phyloP scores from a whole-genome alignment of 2,888 invertebrate genomes.

The Tillus elongatus region DNA sequence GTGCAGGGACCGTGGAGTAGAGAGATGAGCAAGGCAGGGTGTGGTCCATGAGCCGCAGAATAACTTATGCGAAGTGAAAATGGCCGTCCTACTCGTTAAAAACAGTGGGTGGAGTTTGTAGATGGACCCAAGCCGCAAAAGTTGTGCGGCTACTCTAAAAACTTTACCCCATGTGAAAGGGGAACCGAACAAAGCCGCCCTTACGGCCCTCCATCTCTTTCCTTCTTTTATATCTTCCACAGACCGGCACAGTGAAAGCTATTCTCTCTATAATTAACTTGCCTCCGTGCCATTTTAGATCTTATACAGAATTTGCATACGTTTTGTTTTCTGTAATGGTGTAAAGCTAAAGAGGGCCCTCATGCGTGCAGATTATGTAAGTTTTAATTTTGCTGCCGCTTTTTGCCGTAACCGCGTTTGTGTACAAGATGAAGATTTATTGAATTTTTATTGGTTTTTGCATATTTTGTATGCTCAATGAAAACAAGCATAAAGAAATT shows the following conservation, averaged over 20 bases:
- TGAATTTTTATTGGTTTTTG: conserved; percentile 27
- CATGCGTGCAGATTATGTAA: conserved; percentile 35
- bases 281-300: conserved; percentile 36
- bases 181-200: conserved; percentile 32
- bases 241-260: conserved; percentile 35
- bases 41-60: conserved; percentile 34
- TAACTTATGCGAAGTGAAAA: conserved; percentile 44
- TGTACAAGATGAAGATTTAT: conserved; percentile 33
- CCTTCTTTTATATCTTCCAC: not conserved
- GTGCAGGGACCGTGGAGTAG: no score
- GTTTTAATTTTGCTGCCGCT: conserved; percentile 27
- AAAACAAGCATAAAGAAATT: no score
- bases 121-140: conserved; percentile 41
- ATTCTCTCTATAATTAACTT: conserved; percentile 41
- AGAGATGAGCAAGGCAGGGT: conserved; percentile 26
- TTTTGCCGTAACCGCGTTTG: conserved; percentile 17
- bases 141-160: conserved; percentile 42
- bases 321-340: conserved; percentile 32
- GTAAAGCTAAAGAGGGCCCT: conserved; percentile 33
- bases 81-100: conserved; percentile 40
- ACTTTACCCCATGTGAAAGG: conserved; percentile 35
- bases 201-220: conserved; percentile 29
- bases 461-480: no score
- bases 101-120: conserved; percentile 41
- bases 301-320: conserved; percentile 35